These are phyloP conservation scores for Otolemur crassicaudatus DNA, from an alignment of 2,797 vertebrate genomes.

Conservation along the genomic window DNA sequence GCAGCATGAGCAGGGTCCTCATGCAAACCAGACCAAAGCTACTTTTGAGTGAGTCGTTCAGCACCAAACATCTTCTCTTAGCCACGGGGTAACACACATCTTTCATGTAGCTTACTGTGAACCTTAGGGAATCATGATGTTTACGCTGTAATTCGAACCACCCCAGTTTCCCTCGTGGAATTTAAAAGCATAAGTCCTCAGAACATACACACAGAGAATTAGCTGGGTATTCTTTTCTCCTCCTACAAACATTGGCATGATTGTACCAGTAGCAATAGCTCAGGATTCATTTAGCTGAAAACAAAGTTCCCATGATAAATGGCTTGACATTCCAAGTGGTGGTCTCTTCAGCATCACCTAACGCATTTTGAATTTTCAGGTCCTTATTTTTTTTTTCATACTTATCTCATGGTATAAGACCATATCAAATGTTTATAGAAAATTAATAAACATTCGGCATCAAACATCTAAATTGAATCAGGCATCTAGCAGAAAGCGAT, in stretches of 20 bases:
- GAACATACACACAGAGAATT: slow-evolving; percentile 18
- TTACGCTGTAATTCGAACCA: slow-evolving; percentile 46
- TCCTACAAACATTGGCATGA: slow-evolving; percentile 31
- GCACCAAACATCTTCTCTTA: slow-evolving; percentile 19
- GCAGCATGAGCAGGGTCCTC: neutral
- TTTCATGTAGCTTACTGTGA: slow-evolving; percentile 56
- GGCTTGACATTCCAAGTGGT: neutral
- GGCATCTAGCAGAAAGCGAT: slow-evolving; percentile 37
- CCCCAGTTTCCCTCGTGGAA: slow-evolving; percentile 65
- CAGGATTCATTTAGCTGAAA: neutral
- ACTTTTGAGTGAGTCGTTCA: neutral
- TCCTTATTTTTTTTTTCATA: neutral
- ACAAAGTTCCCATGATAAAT: neutral
- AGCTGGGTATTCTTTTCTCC: slow-evolving; percentile 50
- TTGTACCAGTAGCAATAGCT: neutral
- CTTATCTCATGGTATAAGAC: slow-evolving; percentile 21
- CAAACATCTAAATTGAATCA: slow-evolving; percentile 34
- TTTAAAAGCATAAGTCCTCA: slow-evolving; percentile 61
- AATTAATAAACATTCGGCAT: slow-evolving; percentile 19
- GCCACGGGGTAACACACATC: neutral
- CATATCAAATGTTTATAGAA: slow-evolving; percentile 23
- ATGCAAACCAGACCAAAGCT: neutral
- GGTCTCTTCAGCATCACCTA: neutral
- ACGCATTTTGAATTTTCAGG: neutral
- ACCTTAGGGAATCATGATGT: slow-evolving; percentile 41